These are phyloP conservation scores for Anolis apletophallus DNA, from an alignment of 2,797 vertebrate species.

Conservation along the genomic window DNA sequence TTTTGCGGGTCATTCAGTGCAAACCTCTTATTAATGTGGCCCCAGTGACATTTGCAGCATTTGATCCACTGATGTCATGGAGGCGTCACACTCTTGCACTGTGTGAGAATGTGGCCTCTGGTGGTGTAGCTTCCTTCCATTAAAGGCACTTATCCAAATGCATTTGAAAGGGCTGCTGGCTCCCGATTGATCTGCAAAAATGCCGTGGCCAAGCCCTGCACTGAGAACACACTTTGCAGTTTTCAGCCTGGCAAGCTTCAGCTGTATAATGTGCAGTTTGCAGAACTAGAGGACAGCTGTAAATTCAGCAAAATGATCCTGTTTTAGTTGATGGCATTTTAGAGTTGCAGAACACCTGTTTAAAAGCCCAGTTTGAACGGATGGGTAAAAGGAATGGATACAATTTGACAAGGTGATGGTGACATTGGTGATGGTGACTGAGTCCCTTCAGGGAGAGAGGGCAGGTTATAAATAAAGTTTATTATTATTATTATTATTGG, in stretches of 20 bases:
- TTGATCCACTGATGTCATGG: background rate
- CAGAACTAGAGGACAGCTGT: slow-evolving; percentile 16
- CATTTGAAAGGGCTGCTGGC: slow-evolving; percentile 48
- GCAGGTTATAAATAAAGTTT: no score
- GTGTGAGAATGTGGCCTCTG: slow-evolving; percentile 16
- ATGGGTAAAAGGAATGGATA: background rate
- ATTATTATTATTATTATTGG: no score
- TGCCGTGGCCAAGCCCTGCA: slow-evolving; percentile 15
- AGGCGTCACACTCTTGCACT: background rate
- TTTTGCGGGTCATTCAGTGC: background rate
- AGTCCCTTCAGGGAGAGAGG: no score
- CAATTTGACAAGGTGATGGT: background rate
- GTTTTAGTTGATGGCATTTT: slow-evolving; percentile 21
- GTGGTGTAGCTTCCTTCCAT: slow-evolving; percentile 40
- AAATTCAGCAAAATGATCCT: slow-evolving; percentile 28
- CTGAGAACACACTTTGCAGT: slow-evolving; percentile 39
- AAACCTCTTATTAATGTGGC: background rate
- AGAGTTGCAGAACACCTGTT: background rate
- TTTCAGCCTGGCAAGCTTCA: slow-evolving; percentile 41
- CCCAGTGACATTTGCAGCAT: background rate
- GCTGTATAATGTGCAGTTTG: slow-evolving; percentile 25
- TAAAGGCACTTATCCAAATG: slow-evolving; percentile 57
- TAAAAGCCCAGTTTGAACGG: background rate
- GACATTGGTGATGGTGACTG: background rate
- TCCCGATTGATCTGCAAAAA: slow-evolving; percentile 51